Conservation (phyloP, 2,113 vertebrate species). For the Recurvirostra avosetta region DNA sequence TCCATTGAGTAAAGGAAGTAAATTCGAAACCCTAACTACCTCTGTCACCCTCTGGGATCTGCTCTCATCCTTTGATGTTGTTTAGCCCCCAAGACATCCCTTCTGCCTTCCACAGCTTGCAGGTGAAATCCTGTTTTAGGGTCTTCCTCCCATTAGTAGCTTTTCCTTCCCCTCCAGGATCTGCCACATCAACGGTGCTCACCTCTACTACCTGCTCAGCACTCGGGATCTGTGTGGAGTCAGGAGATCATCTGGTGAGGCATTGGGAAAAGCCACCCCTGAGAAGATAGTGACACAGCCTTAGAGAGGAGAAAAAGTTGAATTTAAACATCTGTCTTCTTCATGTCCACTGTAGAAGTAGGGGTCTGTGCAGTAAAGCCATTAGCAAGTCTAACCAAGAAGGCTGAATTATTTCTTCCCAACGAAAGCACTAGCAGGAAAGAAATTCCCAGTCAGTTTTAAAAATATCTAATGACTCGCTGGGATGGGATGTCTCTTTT, state of each 20-base stretch:
- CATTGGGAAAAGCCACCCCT: neutral
- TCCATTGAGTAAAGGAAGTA: neutral
- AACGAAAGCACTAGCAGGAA: neutral
- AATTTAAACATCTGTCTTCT: neutral
- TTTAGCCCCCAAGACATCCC: neutral
- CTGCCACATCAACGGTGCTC: accelerated
- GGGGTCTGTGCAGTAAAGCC: neutral
- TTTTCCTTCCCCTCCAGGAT: neutral
- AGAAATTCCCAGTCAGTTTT: neutral
- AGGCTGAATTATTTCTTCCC: neutral
- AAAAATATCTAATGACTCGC: neutral
- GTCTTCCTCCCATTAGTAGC: neutral
- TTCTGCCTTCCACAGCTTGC: neutral
- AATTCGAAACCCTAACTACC: neutral
- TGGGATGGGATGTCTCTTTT: neutral
- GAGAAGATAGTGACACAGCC: neutral
- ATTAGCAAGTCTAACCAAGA: neutral
- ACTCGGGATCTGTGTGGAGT: accelerated
- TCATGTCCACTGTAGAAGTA: neutral
- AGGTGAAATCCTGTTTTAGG: neutral
- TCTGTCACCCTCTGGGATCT: neutral
- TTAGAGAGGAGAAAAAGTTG: neutral
- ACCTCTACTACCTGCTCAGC: neutral
- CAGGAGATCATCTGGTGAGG: neutral
- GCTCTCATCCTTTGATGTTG: neutral